phyloP scores from a whole-genome alignment of 2,797 vertebrate species.

The Coracias cyanogaster region DNA sequence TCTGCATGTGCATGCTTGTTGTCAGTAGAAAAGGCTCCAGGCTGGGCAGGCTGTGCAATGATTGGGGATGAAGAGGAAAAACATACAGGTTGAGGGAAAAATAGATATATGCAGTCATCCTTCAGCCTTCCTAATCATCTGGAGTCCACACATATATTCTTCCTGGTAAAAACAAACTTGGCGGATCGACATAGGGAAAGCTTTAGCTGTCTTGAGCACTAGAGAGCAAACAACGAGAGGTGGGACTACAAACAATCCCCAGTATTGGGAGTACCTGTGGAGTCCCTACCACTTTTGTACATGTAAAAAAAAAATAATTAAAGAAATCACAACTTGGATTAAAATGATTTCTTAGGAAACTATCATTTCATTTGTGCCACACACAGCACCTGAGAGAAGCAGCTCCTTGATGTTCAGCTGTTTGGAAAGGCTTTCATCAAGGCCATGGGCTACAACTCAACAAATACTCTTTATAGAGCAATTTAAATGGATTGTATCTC shows the following conservation, averaged over 20 bases:
- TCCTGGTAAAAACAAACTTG: not conserved
- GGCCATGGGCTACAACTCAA: slow-evolving; percentile 30
- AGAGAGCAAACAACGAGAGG: not conserved
- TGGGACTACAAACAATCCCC: not conserved
- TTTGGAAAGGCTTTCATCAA: slow-evolving; percentile 47
- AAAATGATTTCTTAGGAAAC: not conserved
- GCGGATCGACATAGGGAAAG: not conserved
- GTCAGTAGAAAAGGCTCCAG: not conserved
- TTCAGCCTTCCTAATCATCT: not conserved
- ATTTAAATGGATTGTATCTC: slow-evolving; percentile 28
- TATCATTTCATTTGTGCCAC: not conserved
- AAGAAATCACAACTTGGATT: not conserved
- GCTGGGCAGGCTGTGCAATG: not conserved
- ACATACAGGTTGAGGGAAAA: not conserved
- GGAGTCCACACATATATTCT: not conserved
- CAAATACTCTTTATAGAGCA: slow-evolving; percentile 61
- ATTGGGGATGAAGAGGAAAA: not conserved
- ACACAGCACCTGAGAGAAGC: not conserved
- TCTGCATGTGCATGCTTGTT: not conserved
- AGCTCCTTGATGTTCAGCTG: not conserved
- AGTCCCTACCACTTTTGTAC: not conserved
- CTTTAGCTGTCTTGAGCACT: not conserved
- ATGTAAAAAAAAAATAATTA: rapidly evolving
- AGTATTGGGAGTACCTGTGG: not conserved
- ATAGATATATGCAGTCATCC: not conserved